Evolutionary conservation across 2,797 vertebrate species (phyloP).

Genomic region (Leptatherina wallacei): DNA sequence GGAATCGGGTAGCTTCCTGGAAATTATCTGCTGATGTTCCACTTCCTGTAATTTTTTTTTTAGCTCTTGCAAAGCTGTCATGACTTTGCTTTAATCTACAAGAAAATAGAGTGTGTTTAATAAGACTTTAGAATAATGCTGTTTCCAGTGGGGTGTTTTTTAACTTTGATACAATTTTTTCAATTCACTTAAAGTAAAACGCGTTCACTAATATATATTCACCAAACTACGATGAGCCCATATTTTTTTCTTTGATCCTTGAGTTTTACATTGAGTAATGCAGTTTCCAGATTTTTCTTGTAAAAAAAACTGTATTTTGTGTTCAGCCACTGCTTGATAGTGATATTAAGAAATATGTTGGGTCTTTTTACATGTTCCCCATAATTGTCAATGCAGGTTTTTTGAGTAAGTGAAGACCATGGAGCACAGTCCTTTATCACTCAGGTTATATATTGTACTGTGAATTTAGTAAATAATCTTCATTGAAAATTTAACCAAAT

Average conservation of each 20-base stretch:
- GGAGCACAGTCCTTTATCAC: neutral
- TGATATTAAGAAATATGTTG: neutral
- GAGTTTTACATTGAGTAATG: neutral
- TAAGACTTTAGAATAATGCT: neutral
- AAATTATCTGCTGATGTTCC: constrained; percentile 25
- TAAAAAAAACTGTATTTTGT: neutral
- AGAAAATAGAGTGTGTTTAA: neutral
- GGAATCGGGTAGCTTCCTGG: constrained; percentile 42
- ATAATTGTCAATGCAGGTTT: neutral
- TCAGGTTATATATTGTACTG: neutral
- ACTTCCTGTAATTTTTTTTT: constrained; percentile 45
- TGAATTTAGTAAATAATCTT: neutral
- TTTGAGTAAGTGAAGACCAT: neutral
- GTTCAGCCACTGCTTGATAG: neutral
- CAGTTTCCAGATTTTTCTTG: neutral
- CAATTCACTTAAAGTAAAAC: neutral
- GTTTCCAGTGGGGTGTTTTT: neutral
- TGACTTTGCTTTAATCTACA: constrained; percentile 12
- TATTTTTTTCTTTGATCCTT: neutral
- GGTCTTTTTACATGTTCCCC: neutral
- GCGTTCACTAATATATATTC: neutral
- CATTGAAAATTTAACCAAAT: constrained; percentile 16
- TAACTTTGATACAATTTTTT: neutral
- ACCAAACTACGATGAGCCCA: neutral
- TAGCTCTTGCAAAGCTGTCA: constrained; percentile 11